A percentile compares a stretch with the other conserved stretches of the same genome.
These are phyloP conservation scores for Ctenochaetus hawaiiensis DNA, from an alignment of 2,797 vertebrate species.

Conservation along the genomic window DNA sequence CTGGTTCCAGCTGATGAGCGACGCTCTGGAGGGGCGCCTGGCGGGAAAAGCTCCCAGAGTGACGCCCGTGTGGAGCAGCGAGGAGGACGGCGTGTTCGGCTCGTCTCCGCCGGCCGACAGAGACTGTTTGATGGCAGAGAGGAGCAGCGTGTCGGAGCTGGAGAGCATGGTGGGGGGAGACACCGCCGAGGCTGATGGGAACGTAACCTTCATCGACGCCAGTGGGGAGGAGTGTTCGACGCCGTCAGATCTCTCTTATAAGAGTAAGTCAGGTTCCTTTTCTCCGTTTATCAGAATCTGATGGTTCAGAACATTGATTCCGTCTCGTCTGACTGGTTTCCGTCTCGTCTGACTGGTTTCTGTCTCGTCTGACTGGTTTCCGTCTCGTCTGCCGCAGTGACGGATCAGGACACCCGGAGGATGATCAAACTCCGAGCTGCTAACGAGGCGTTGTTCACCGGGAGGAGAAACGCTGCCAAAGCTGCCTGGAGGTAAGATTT, in stretches of 20 bases:
- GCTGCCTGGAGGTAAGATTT: constrained; percentile 80
- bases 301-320: too few species aligned
- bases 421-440: constrained; percentile 79
- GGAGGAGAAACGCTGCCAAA: constrained; percentile 80
- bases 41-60: constrained; percentile 71
- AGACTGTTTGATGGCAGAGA: constrained; percentile 63
- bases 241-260: constrained; percentile 75
- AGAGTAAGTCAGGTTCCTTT: constrained; percentile 57
- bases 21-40: constrained; percentile 81
- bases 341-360: too few species aligned
- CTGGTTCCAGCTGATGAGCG: constrained; percentile 83
- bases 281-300: not conserved
- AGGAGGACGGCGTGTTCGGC: constrained; percentile 72
- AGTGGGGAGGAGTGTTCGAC: constrained; percentile 79
- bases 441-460: constrained; percentile 78
- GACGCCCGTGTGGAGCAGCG: constrained; percentile 74
- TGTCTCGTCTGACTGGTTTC: too few species aligned
- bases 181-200: constrained; percentile 48
- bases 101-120: constrained; percentile 68
- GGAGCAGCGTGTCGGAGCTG: constrained; percentile 72
- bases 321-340: too few species aligned
- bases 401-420: constrained; percentile 78
- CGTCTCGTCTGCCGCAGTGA: constrained; percentile 62
- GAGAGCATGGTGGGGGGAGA: constrained; percentile 68
- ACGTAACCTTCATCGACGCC: constrained; percentile 79